phyloP scores from a whole-genome alignment of 2,888 invertebrate genomes.

The Athalia rosae region DNA sequence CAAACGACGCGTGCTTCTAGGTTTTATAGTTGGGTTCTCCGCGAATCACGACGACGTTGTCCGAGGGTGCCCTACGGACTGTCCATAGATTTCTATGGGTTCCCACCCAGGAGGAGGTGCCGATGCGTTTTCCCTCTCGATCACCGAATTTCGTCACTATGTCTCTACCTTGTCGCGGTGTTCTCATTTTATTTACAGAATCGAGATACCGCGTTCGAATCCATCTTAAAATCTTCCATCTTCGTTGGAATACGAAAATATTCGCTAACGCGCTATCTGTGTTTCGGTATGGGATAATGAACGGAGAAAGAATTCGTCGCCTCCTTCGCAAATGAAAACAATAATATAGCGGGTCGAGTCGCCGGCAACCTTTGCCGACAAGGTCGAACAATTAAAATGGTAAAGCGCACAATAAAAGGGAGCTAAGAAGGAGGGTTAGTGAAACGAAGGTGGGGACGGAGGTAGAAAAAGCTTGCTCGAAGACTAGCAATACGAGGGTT shows the following conservation, averaged over 20 bases:
- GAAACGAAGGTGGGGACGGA: neutral
- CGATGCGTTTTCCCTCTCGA: slow-evolving; percentile 4
- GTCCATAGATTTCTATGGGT: neutral
- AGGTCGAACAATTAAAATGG: slow-evolving; percentile 29
- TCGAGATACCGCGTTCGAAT: slow-evolving; percentile 6
- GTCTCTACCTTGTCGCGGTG: neutral
- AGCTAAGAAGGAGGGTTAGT: slow-evolving; percentile 11
- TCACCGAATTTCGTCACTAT: neutral
- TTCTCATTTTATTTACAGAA: slow-evolving; percentile 7
- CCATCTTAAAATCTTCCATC: slow-evolving; percentile 12
- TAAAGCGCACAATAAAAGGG: slow-evolving; percentile 38
- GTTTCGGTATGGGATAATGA: no score
- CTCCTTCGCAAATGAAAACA: neutral
- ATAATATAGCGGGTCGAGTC: neutral
- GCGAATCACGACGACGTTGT: slow-evolving; percentile 19
- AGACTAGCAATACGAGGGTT: slow-evolving; percentile 32
- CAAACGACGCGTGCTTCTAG: slow-evolving; percentile 37
- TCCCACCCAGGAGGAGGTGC: neutral
- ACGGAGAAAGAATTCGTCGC: no score
- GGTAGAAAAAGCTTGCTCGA: slow-evolving; percentile 34
- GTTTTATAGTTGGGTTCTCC: slow-evolving; percentile 38
- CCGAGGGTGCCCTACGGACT: slow-evolving; percentile 2
- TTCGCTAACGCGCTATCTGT: no score
- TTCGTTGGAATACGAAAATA: slow-evolving; percentile 5
- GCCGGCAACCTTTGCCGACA: neutral